phyloP scores from a whole-genome alignment of 23 tunicate species.

The Aplidium turbinatum region DNA sequence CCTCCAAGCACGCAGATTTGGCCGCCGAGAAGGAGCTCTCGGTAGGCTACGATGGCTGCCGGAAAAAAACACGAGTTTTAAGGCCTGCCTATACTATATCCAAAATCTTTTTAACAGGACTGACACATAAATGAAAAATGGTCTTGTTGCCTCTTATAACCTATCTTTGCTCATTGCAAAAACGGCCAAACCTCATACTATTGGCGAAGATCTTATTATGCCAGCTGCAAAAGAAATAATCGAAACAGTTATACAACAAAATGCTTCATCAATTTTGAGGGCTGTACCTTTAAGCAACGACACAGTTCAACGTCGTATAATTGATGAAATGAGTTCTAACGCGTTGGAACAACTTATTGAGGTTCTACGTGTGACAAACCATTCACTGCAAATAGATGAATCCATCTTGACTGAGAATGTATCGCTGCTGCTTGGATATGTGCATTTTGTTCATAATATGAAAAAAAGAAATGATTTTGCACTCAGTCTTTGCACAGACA shows the following conservation, averaged over 20 bases:
- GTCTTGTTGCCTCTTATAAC: constrained; percentile 54
- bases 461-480: too few species aligned
- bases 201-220: constrained; percentile 49
- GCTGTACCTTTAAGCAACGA: constrained; percentile 39
- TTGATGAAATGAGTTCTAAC: constrained; percentile 30
- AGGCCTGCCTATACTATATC: too few species aligned
- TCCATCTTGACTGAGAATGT: too few species aligned
- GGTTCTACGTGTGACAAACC: too few species aligned
- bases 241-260: constrained; percentile 46
- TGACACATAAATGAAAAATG: constrained; percentile 41
- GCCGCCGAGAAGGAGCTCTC: too few species aligned
- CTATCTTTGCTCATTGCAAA: constrained; percentile 50
- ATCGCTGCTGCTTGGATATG: too few species aligned
- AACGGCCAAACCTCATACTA: constrained; percentile 56
- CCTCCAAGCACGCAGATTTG: too few species aligned
- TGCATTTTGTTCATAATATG: too few species aligned
- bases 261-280: constrained; percentile 32
- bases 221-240: constrained; percentile 52
- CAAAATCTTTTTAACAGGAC: constrained; percentile 31
- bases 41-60: too few species aligned
- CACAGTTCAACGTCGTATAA: constrained; percentile 32
- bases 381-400: too few species aligned
- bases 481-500: constrained; percentile 37
- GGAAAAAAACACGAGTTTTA: too few species aligned
- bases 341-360: too few species aligned